Conservation (phyloP, 2,113 vertebrate species). For the Xerus inauris region DNA sequence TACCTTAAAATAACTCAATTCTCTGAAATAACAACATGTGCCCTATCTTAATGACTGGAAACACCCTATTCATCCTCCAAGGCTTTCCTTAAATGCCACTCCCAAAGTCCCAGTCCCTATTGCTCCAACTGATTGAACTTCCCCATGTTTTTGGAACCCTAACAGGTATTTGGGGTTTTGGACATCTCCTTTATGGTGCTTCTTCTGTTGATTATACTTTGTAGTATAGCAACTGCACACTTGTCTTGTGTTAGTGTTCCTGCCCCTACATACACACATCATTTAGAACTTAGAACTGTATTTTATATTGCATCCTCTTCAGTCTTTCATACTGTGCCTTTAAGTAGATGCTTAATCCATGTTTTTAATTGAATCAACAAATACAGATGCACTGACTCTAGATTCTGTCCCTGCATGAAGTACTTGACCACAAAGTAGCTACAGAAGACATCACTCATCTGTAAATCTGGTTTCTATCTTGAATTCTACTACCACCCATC, state of each 20-base stretch:
- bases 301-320: neutral
- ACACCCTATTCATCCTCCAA: neutral
- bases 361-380: neutral
- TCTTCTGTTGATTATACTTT: no score
- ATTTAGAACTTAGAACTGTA: slow-evolving; percentile 7
- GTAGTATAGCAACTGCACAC: neutral
- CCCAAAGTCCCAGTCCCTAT: neutral
- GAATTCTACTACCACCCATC: neutral
- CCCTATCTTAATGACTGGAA: neutral
- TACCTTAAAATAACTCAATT: neutral
- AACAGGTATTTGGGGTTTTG: neutral
- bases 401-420: neutral
- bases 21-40: neutral
- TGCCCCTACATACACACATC: neutral
- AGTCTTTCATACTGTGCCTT: neutral
- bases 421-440: neutral
- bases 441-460: neutral
- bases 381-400: neutral
- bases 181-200: neutral
- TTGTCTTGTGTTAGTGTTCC: neutral
- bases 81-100: neutral
- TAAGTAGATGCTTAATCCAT: neutral
- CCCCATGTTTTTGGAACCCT: neutral
- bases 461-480: neutral
- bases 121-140: neutral